A percentile compares a stretch with the other conserved stretches of the same genome.
Conservation (phyloP, 1,140 invertebrate species). For the Microplitis demolitor region DNA sequence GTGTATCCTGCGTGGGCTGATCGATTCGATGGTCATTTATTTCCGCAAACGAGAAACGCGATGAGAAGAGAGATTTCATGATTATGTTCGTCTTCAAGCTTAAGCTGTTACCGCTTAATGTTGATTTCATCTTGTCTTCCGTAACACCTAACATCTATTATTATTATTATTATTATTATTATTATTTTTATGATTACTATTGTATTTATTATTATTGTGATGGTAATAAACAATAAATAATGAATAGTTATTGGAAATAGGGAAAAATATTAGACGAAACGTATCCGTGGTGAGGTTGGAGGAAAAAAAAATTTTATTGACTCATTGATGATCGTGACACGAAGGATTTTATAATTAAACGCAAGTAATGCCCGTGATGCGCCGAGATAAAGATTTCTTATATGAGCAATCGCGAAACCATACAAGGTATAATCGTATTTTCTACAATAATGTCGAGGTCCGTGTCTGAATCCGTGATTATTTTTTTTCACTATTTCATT, state of each 20-base stretch:
- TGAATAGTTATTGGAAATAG: too few relatives aligned
- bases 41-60: slow-evolving; percentile 11
- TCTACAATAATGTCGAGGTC: slow-evolving; percentile 5
- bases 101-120: background rate
- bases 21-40: slow-evolving; percentile 20
- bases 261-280: too few relatives aligned
- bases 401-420: background rate
- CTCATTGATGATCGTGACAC: too few relatives aligned
- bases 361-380: background rate
- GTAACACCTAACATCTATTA: background rate
- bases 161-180: background rate
- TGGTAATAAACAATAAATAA: too few relatives aligned
- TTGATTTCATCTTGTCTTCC: too few relatives aligned
- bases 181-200: too few relatives aligned
- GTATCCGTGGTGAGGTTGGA: too few relatives aligned
- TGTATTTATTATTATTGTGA: too few relatives aligned
- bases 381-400: background rate
- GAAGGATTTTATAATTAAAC: background rate
- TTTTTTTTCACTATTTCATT: background rate
- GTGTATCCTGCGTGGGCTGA: slow-evolving; percentile 11
- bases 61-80: background rate
- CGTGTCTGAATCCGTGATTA: background rate
- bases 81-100: background rate
- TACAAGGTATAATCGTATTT: slow-evolving; percentile 13
- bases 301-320: too few relatives aligned